phyloP scores from a whole-genome alignment of 2,113 vertebrate species.

The Grammomys dolichurus region DNA sequence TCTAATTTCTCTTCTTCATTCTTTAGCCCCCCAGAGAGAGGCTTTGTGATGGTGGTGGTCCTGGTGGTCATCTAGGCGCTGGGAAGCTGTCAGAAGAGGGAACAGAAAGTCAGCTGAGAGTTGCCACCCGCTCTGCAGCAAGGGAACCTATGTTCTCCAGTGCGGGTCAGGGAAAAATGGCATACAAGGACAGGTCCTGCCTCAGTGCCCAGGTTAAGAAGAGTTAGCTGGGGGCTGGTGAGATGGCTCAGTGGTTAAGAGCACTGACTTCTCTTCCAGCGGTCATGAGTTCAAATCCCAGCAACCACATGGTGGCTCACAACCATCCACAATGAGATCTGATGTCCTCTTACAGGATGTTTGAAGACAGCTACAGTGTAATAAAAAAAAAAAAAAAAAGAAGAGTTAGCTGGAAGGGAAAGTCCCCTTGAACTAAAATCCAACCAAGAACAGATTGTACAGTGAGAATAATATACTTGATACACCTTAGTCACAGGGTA shows the following conservation, averaged over 20 bases:
- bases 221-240: not conserved
- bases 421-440: not conserved
- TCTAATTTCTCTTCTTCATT: constrained; percentile 76
- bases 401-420: not conserved
- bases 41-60: constrained; percentile 71
- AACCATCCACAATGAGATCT: too few relatives aligned
- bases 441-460: not conserved
- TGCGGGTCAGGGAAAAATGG: not conserved
- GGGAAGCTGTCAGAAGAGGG: not conserved
- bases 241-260: too few relatives aligned
- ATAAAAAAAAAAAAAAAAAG: not conserved
- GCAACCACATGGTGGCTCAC: too few relatives aligned
- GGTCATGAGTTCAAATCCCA: too few relatives aligned
- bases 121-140: too few relatives aligned
- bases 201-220: not conserved
- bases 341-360: too few relatives aligned
- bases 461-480: not conserved
- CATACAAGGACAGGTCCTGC: not conserved
- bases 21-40: constrained; percentile 71
- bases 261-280: too few relatives aligned
- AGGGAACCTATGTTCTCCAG: not conserved
- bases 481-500: not conserved
- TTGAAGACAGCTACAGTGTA: too few relatives aligned
- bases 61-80: constrained; percentile 6
- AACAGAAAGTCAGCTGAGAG: not conserved